A percentile compares a stretch with the other conserved stretches of the same genome.
These are phyloP conservation scores for Chymomyza costata DNA, from an alignment of 1,140 invertebrate species.

Conservation along the genomic window DNA sequence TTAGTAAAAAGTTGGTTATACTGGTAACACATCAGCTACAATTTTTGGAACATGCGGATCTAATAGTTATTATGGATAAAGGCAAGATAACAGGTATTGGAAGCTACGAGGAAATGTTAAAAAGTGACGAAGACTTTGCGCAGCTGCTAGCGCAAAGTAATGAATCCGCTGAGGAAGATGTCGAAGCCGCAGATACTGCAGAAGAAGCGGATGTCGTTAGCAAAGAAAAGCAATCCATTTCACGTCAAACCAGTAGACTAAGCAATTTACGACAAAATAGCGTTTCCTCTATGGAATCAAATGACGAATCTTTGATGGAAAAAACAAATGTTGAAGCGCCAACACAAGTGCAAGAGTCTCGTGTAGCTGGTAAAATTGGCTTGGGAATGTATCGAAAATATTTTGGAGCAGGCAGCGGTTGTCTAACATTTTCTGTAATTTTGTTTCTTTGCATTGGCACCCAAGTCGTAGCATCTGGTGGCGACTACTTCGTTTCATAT, in stretches of 20 bases:
- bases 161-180: constrained; percentile 22
- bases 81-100: constrained; percentile 77
- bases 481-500: constrained; percentile 81
- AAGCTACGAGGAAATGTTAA: constrained; percentile 80
- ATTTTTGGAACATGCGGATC: constrained; percentile 84
- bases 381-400: constrained; percentile 79
- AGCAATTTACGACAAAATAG: constrained; percentile 68
- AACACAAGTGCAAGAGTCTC: constrained; percentile 77
- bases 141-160: constrained; percentile 77
- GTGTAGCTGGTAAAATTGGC: constrained; percentile 78
- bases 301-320: constrained; percentile 76
- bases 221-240: constrained; percentile 78
- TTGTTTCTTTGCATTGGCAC: constrained; percentile 74
- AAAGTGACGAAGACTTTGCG: constrained; percentile 80
- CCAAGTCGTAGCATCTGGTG: constrained; percentile 80
- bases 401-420: constrained; percentile 78
- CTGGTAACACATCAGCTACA: constrained; percentile 91
- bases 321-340: constrained; percentile 55
- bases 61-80: constrained; percentile 84
- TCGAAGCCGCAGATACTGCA: not conserved
- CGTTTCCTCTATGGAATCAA: constrained; percentile 73
- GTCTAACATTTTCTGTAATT: constrained; percentile 76
- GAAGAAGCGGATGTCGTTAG: constrained; percentile 5
- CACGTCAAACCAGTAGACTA: constrained; percentile 73
- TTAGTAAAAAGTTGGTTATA: constrained; percentile 78